phyloP scores from a whole-genome alignment of 2,888 invertebrate genomes.

The Athalia circularis region DNA sequence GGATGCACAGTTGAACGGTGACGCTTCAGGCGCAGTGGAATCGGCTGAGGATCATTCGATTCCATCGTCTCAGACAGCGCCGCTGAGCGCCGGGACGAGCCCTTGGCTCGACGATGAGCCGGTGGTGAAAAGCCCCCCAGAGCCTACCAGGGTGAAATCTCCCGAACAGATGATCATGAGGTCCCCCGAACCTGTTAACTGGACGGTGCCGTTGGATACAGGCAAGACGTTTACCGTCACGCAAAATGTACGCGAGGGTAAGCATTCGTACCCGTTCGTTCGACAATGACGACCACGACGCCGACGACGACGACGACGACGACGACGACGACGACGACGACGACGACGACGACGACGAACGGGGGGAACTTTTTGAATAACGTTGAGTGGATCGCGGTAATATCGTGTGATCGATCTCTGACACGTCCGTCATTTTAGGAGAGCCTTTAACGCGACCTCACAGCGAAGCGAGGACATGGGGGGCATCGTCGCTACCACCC shows the following conservation, averaged over 20 bases:
- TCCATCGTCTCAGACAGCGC: conserved; percentile 30
- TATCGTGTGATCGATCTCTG: neutral
- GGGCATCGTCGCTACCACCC: conserved; percentile 79
- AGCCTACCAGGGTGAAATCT: conserved; percentile 94
- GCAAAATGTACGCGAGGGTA: conserved; percentile 90
- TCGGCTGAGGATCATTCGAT: conserved; percentile 63
- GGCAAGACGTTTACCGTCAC: conserved; percentile 95
- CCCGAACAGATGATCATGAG: conserved; percentile 95
- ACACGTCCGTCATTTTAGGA: conserved; percentile 76
- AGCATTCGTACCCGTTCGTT: conserved; percentile 46
- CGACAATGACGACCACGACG: too few species aligned
- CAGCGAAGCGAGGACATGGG: conserved; percentile 90
- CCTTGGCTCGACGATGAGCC: conserved; percentile 78
- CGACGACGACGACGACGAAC: too few species aligned
- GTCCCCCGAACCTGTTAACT: conserved; percentile 95
- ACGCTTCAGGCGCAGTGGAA: conserved; percentile 62
- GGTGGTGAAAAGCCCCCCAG: conserved; percentile 93
- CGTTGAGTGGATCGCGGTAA: too few species aligned
- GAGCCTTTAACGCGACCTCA: conserved; percentile 89
- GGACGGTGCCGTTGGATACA: conserved; percentile 95
- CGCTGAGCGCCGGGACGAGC: conserved; percentile 73
- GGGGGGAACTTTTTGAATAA: neutral
- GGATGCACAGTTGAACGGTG: conserved; percentile 70
- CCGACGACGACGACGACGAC: too few species aligned
- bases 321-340: too few species aligned